These are phyloP conservation scores for Nerophis ophidion DNA, from an alignment of 2,113 vertebrate genomes.

Conservation along the genomic window DNA sequence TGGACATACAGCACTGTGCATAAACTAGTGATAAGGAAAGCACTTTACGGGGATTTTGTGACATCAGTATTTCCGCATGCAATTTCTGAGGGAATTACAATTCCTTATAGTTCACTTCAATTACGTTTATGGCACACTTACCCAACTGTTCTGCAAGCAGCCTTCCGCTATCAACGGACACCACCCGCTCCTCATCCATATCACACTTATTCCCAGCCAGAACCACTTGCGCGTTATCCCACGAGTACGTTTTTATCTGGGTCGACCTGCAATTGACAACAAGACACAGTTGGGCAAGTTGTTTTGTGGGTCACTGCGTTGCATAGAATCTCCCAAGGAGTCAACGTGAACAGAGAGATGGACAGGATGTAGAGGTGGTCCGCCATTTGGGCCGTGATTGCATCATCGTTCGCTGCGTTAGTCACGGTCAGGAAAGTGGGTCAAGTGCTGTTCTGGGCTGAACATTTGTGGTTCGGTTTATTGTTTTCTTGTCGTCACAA, in stretches of 20 bases:
- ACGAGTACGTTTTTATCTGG: slow-evolving; percentile 97
- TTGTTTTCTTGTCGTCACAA: background rate
- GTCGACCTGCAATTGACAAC: slow-evolving; percentile 79
- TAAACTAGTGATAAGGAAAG: too few species aligned
- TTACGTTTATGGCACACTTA: slow-evolving; percentile 58
- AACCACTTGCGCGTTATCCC: slow-evolving; percentile 97
- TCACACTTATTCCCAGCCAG: slow-evolving; percentile 95
- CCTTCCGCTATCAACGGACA: slow-evolving; percentile 86
- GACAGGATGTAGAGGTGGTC: slow-evolving; percentile 15
- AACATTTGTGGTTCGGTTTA: slow-evolving; percentile 1
- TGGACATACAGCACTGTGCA: too few species aligned
- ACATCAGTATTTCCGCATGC: too few species aligned
- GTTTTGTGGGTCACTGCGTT: slow-evolving; percentile 11
- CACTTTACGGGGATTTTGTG: too few species aligned
- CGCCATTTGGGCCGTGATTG: slow-evolving; percentile 24
- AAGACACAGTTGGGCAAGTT: background rate
- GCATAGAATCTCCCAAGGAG: background rate
- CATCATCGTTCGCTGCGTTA: slow-evolving; percentile 27
- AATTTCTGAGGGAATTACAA: background rate
- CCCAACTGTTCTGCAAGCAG: slow-evolving; percentile 93
- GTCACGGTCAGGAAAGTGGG: slow-evolving; percentile 42
- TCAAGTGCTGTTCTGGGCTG: slow-evolving; percentile 14
- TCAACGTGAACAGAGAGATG: background rate
- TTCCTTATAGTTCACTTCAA: background rate
- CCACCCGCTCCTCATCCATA: slow-evolving; percentile 93